phyloP scores from a whole-genome alignment of 2,888 invertebrate species.

The Agriotes lineatus region DNA sequence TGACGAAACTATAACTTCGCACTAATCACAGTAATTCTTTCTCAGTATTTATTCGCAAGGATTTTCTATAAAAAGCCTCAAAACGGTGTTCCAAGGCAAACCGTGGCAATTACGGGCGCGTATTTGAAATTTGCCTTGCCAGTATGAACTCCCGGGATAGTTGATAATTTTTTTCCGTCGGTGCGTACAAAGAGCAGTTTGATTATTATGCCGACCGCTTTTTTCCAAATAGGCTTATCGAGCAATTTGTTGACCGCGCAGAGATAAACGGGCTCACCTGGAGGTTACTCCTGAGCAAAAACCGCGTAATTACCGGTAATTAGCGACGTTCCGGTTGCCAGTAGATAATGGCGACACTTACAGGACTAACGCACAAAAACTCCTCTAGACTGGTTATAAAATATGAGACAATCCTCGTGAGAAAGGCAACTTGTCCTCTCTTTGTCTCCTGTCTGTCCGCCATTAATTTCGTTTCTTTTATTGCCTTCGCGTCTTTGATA shows the following conservation, averaged over 20 bases:
- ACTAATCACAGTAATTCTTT: conserved; percentile 21
- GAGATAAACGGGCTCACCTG: conserved; percentile 35
- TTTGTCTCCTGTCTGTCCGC: conserved; percentile 43
- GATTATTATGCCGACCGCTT: conserved; percentile 6
- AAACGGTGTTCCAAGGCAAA: conserved; percentile 4
- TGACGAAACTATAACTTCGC: conserved; percentile 15
- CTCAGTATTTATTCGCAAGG: conserved; percentile 11
- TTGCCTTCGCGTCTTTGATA: conserved; percentile 12
- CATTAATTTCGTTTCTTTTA: conserved; percentile 28
- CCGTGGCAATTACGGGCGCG: too few relatives aligned
- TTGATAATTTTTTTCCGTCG: conserved; percentile 16
- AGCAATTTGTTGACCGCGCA: conserved; percentile 20
- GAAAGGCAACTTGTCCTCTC: conserved; percentile 50
- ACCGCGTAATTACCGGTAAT: conserved; percentile 59
- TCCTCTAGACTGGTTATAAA: conserved; percentile 55
- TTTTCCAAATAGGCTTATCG: conserved; percentile 19
- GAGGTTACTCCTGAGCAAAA: conserved; percentile 43
- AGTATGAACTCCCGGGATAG: background rate
- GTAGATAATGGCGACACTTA: conserved; percentile 57
- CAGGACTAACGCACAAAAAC: conserved; percentile 59
- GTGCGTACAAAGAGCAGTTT: conserved; percentile 13
- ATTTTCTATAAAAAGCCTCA: conserved; percentile 3
- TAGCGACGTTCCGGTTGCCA: conserved; percentile 59
- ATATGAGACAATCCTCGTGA: conserved; percentile 55
- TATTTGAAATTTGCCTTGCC: background rate